These are phyloP conservation scores for Natrix natrix DNA, from an alignment of 2,797 vertebrate species.

Conservation along the genomic window DNA sequence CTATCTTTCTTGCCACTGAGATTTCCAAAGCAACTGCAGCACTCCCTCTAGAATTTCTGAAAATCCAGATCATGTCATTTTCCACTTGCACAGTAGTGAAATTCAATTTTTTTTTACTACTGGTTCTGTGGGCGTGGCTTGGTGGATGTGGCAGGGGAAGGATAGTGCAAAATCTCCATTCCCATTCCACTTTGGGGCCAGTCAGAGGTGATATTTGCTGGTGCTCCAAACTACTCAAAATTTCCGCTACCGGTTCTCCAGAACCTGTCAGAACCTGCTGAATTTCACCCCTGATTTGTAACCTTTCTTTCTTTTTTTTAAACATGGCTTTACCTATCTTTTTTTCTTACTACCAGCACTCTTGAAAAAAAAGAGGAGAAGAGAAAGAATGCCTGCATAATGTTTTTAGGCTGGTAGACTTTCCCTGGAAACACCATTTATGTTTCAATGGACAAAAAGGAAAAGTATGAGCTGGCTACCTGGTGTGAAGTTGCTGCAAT, in stretches of 20 bases:
- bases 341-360: not conserved
- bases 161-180: no score
- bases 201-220: no score
- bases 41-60: not conserved
- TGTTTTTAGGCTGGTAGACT: not conserved
- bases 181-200: no score
- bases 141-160: no score
- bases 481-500: not conserved
- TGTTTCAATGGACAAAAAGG: not conserved
- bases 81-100: not conserved
- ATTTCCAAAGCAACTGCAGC: not conserved
- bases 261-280: no score
- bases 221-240: no score
- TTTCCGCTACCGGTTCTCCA: no score
- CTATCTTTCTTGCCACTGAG: not conserved
- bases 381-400: not conserved
- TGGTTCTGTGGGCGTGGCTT: no score
- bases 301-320: not conserved
- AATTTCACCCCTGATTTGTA: not conserved
- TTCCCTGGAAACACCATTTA: not conserved
- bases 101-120: no score
- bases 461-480: not conserved
- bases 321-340: not conserved
- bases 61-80: not conserved
- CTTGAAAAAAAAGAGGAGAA: not conserved